Percentiles rank a stretch among this genome's conserved stretches.
Evolutionary conservation across 1,140 invertebrate species (phyloP).

Genomic region (Pachypeltis micranthus): DNA sequence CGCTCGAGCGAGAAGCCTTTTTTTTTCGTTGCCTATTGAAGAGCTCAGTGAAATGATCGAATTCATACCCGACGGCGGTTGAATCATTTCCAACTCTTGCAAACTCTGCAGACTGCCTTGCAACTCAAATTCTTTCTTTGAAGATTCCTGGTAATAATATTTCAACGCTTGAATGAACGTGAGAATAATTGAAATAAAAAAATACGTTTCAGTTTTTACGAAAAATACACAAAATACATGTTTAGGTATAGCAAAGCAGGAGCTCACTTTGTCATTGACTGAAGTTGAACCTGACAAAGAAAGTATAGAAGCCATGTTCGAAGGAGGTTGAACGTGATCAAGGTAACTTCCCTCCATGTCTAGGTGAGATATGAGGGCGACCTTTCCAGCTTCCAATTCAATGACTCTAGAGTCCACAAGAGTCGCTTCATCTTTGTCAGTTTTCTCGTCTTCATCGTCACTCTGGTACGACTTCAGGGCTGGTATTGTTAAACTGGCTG

Average conservation of each 20-base stretch:
- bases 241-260: not conserved
- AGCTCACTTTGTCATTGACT: not conserved
- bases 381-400: slow-evolving; percentile 55
- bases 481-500: slow-evolving; percentile 59
- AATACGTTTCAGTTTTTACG: too few species aligned
- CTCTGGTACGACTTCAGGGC: slow-evolving; percentile 53
- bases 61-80: slow-evolving; percentile 56
- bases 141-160: slow-evolving; percentile 5
- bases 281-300: slow-evolving; percentile 1
- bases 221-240: too few species aligned
- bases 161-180: too few species aligned
- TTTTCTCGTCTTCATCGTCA: slow-evolving; percentile 33
- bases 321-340: slow-evolving; percentile 32
- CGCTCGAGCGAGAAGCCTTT: slow-evolving; percentile 33
- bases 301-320: slow-evolving; percentile 38
- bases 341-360: slow-evolving; percentile 45
- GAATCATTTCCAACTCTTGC: slow-evolving; percentile 56
- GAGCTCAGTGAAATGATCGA: slow-evolving; percentile 21
- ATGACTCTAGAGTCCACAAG: slow-evolving; percentile 56
- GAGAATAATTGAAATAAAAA: not conserved
- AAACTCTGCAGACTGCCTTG: not conserved
- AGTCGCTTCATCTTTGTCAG: slow-evolving; percentile 24
- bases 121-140: slow-evolving; percentile 9
- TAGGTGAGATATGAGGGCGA: slow-evolving; percentile 48
- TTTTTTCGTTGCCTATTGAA: slow-evolving; percentile 27